Base-by-base conservation (phyloP, 2,113 vertebrate species). In the Poeciliopsis retropinna region DNA sequence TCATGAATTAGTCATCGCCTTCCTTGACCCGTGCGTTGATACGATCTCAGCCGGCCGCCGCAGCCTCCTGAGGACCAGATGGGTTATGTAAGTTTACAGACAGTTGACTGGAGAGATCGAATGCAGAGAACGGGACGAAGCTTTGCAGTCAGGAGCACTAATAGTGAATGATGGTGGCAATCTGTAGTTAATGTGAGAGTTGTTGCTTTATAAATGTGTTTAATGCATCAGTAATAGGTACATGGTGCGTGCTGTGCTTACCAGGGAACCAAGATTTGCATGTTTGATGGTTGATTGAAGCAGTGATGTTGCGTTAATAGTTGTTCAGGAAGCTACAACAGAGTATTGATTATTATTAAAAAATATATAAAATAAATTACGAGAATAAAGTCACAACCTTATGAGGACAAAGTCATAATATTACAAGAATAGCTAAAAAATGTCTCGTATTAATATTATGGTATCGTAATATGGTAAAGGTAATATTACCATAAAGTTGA, bases 1-100 rank as follows among this genome's bases (percentile, higher is more conserved):
- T 86, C 82, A 90, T 87, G 85, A 90, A 89, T 89, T 84, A 89
- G 75, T 86, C 70, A 89, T 82, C 62, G 19, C 82, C 60, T 75
- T 84, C 65, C 39, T 62, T 82, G 84, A 90, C 85, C 87, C 77
- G 78, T 32, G 69, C 74, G 1, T 10, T 47, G 88, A 91, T 87
- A 81, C 66, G 13, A 82, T 88, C 85, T 79, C 68, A 85, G 80
- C 14, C 71, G 63, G 70, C 28, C 64, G 54, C 71, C 0, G 70
- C 78, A 67, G 86, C 76, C 64, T 85, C 85, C 73, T 1, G 61
- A 69, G 75, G 75, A 74, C 39, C 74, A 25, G 27, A 28, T 67
- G 64, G 87, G 85, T 89, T 78, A 86, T 70, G 85, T 79, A 73
- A 87, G 83, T 75, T 75, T 54, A 69, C 67, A 82, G 84, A 86